Evolutionary conservation across 2,113 vertebrate genomes (phyloP), one percentile per base, ranked within the genome.

Genomic region (Sclerurus mexicanus): DNA sequence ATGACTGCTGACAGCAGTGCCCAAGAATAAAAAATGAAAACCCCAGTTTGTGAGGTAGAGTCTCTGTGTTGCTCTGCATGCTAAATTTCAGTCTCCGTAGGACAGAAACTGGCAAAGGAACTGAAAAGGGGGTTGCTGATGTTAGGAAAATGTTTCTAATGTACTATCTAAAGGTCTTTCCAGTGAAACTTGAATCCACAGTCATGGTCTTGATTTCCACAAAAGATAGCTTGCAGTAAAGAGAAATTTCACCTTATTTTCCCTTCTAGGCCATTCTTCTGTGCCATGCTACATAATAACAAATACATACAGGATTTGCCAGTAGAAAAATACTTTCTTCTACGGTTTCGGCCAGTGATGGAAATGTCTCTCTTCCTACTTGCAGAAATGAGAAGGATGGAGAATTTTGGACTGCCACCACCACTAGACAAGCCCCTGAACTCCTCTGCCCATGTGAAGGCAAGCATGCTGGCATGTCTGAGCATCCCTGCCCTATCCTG

Each of bases 21-120:
- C 17, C 25, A 53, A 67, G 24, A n/a, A 37, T 30, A 86, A 82
- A 71, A 37, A 39, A 37, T 31, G 7, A 22, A 27, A 46, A 8
- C 2, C 21, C 0, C 0, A 0, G 14, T 56, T 80, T 19, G 14
- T 58, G 67, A 49, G 17, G 31, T 12, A 78, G 13, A 68, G 16
- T 68, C 14, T 86, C 63, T 77, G 27, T 52, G 35, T 63, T 89
- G 37, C 19, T 31, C 37, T 71, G 30, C 6, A 75, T n/a, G 30
- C 28, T 77, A 37, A 60, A 83, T 76, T 92, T 90, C 44, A 59
- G 31, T 14, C 19, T 91, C n/a, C 2, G 1, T 25, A 39, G 46
- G 39, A 83, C 19, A 85, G 27, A 69, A 88, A 30, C 25, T 28
- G n/a, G 10, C 6, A 72, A 27, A 66, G 18, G 31, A 85, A 50